Percentiles rank a stretch among this genome's conserved stretches.
Conservation (phyloP, 2,797 vertebrate species). For the Mormyrus hasselquistii region DNA sequence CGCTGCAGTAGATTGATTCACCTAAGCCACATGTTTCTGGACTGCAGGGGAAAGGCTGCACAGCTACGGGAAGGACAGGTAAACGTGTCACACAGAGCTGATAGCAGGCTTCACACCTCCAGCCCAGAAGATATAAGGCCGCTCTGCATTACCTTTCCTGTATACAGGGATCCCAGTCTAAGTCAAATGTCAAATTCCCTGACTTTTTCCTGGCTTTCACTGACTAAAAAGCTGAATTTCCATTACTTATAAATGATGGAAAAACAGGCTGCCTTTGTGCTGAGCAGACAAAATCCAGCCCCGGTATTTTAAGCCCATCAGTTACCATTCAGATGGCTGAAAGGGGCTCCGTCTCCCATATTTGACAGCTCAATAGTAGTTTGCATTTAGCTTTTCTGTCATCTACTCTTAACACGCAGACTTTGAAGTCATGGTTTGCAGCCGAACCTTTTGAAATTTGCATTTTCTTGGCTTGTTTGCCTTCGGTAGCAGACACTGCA, state of each 20-base stretch:
- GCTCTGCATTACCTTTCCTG: neutral
- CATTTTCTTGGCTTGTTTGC: neutral
- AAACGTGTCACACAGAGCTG: neutral
- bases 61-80: neutral
- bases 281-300: neutral
- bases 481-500: neutral
- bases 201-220: neutral
- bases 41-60: neutral
- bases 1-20: neutral
- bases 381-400: neutral
- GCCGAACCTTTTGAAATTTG: neutral
- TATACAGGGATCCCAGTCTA: neutral
- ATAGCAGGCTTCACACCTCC: neutral
- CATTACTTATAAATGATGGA: neutral
- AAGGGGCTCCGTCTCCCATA: neutral
- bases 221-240: neutral
- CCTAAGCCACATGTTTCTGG: neutral
- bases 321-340: neutral
- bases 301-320: neutral
- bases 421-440: neutral
- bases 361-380: neutral
- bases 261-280: neutral
- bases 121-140: neutral
- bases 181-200: neutral
- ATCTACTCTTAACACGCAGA: neutral